A percentile compares a stretch with the other conserved stretches of the same genome.
phyloP scores from a whole-genome alignment of 1,140 invertebrate genomes.

The Ephestia elutella region DNA sequence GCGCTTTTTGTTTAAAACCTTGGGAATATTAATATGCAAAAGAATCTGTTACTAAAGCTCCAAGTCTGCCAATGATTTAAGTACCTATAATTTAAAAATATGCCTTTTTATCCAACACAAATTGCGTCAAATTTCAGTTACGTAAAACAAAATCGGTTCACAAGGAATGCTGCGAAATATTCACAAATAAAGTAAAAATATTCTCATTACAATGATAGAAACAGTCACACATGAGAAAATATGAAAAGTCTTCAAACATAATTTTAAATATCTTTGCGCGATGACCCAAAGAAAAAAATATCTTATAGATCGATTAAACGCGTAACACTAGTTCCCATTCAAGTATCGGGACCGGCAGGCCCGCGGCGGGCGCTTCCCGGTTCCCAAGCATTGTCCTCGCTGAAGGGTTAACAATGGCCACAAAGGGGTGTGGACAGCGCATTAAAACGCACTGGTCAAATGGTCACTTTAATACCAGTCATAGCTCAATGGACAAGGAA shows the following conservation, averaged over 20 bases:
- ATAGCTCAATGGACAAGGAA: slow-evolving; percentile 63
- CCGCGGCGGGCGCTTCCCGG: slow-evolving; percentile 21
- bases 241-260: too few species aligned
- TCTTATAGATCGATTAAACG: slow-evolving; percentile 3
- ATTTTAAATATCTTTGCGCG: too few species aligned
- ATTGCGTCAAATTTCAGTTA: too few species aligned
- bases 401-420: slow-evolving; percentile 62
- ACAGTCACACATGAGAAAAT: too few species aligned
- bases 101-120: too few species aligned
- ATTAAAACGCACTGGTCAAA: slow-evolving; percentile 60
- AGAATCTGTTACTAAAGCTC: neutral
- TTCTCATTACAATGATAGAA: too few species aligned
- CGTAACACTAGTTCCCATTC: slow-evolving; percentile 39
- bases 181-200: too few species aligned
- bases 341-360: slow-evolving; percentile 34
- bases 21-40: slow-evolving; percentile 26
- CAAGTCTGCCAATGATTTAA: neutral
- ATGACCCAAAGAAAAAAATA: neutral
- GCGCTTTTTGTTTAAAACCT: slow-evolving; percentile 26
- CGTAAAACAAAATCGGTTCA: too few species aligned
- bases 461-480: slow-evolving; percentile 61
- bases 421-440: slow-evolving; percentile 69
- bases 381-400: slow-evolving; percentile 49
- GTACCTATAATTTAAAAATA: too few species aligned
- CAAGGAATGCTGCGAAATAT: too few species aligned